phyloP scores from a whole-genome alignment of 2,797 vertebrate species.

The Hydrophis major region DNA sequence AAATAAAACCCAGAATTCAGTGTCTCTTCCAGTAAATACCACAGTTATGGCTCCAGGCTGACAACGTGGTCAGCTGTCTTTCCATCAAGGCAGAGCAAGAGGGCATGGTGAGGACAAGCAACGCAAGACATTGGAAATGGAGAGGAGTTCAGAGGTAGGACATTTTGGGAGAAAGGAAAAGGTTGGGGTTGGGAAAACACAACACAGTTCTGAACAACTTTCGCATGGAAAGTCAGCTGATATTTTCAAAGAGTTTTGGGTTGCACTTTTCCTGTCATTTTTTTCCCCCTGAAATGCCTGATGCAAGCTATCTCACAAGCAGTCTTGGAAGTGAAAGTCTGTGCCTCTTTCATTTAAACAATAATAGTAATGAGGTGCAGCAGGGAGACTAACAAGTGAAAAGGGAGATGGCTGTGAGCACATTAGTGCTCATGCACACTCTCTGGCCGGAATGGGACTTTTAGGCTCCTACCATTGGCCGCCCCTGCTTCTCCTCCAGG shows the following conservation, averaged over 20 bases:
- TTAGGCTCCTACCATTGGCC: too few relatives aligned
- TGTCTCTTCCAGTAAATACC: slow-evolving; percentile 24
- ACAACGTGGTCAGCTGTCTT: background rate
- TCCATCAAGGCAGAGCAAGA: background rate
- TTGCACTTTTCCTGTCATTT: background rate
- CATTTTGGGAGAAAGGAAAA: background rate
- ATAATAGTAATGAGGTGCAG: background rate
- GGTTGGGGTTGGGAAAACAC: background rate
- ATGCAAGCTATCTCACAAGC: background rate
- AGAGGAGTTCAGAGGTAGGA: background rate
- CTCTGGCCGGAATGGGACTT: background rate
- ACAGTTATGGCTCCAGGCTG: slow-evolving; percentile 2
- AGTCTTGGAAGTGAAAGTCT: background rate
- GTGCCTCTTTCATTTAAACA: background rate
- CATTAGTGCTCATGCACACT: background rate
- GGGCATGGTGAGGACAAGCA: background rate
- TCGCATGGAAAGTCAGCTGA: background rate
- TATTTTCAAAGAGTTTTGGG: background rate
- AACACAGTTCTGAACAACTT: background rate
- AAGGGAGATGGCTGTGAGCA: background rate
- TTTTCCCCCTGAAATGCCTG: background rate
- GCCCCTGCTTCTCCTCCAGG: too few relatives aligned
- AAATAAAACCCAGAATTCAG: slow-evolving; percentile 1
- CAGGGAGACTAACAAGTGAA: background rate
- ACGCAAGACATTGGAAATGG: background rate